Evolutionary conservation across 2,113 vertebrate species (phyloP).

Genomic region (Podocnemis expansa): DNA sequence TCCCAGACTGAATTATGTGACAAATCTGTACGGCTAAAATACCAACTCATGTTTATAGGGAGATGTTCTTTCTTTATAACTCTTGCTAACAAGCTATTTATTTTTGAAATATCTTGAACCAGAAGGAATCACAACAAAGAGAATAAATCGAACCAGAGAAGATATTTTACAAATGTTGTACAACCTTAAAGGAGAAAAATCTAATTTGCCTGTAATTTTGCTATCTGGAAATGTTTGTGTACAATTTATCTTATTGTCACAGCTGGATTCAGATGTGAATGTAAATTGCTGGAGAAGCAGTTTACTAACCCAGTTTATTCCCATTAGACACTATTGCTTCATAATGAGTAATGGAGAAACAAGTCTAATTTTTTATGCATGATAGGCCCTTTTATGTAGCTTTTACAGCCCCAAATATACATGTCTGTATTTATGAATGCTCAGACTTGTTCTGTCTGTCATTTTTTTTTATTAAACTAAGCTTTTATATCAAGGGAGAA

Average conservation of each 20-base stretch:
- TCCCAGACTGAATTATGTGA: conserved; percentile 45
- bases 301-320: conserved; percentile 58
- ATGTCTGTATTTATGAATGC: neutral
- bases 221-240: conserved; percentile 33
- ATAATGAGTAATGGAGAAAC: conserved; percentile 65
- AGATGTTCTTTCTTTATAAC: neutral
- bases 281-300: conserved; percentile 65
- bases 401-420: conserved; percentile 15
- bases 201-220: conserved; percentile 37
- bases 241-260: conserved; percentile 56
- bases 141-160: neutral
- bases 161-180: conserved; percentile 21
- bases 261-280: conserved; percentile 48
- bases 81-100: conserved; percentile 24
- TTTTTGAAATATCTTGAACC: neutral
- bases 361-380: conserved; percentile 54
- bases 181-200: conserved; percentile 29
- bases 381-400: conserved; percentile 32
- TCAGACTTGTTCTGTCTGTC: neutral
- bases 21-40: conserved; percentile 36
- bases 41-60: conserved; percentile 20
- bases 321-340: conserved; percentile 28
- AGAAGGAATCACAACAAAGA: conserved; percentile 12
- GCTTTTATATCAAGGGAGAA: neutral
- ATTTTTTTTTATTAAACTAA: neutral